Evolutionary conservation across 1,140 invertebrate genomes (phyloP).

Genomic region (Prorops nasuta): DNA sequence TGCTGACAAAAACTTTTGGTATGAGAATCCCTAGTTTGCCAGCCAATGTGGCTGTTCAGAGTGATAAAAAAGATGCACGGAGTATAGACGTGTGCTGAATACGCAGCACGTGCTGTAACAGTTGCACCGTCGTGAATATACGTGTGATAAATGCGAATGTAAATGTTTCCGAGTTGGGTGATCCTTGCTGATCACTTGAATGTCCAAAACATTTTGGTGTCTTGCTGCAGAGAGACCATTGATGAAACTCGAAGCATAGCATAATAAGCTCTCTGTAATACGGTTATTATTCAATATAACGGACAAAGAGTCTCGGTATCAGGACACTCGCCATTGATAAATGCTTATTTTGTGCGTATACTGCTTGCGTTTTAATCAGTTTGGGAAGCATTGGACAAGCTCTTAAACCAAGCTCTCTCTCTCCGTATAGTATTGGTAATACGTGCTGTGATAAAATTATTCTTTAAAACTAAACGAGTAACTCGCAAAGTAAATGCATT

Average conservation of each 20-base stretch:
- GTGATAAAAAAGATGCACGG: too few species aligned
- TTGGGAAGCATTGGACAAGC: slow-evolving; percentile 7
- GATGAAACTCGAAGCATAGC: slow-evolving; percentile 21
- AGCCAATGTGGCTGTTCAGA: neutral
- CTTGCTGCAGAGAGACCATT: too few species aligned
- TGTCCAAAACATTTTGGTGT: slow-evolving; percentile 16
- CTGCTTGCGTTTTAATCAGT: neutral
- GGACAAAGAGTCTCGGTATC: slow-evolving; percentile 23
- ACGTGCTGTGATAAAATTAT: slow-evolving; percentile 32
- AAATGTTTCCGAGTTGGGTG: slow-evolving; percentile 16
- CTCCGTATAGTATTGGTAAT: slow-evolving; percentile 28
- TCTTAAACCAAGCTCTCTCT: slow-evolving; percentile 16
- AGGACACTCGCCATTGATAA: slow-evolving; percentile 11
- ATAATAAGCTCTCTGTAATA: slow-evolving; percentile 33
- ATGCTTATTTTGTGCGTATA: neutral
- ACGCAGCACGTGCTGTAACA: slow-evolving; percentile 1
- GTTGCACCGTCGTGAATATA: slow-evolving; percentile 10
- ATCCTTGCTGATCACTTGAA: slow-evolving; percentile 10
- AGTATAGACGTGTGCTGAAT: too few species aligned
- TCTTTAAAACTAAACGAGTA: too few species aligned
- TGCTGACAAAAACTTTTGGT: too few species aligned
- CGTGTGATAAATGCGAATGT: slow-evolving; percentile 18
- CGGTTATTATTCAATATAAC: slow-evolving; percentile 12
- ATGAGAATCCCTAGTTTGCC: too few species aligned
- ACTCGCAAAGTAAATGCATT: too few species aligned